Conservation (phyloP, 2,888 invertebrate species). For the Vesta saturnalis region DNA sequence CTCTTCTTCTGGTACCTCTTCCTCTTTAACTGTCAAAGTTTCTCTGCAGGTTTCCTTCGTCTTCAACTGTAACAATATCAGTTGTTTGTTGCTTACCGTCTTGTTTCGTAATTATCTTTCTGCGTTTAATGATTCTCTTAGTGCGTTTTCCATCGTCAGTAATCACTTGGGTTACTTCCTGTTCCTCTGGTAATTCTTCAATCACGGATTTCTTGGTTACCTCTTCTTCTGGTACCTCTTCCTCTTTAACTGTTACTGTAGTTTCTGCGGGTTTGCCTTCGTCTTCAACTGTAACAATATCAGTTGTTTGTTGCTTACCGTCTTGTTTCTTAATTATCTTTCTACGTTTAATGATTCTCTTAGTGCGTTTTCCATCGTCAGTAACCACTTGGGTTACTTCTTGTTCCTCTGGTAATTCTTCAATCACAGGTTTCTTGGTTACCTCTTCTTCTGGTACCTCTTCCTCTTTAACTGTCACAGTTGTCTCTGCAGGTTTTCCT, state of each 20-base stretch:
- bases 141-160: not conserved
- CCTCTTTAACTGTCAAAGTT: constrained; percentile 46
- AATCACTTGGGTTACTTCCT: constrained; percentile 32
- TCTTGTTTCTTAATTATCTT: constrained; percentile 49
- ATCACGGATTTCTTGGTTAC: not conserved
- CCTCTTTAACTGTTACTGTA: constrained; percentile 47
- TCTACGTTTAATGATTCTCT: constrained; percentile 48
- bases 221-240: constrained; percentile 13
- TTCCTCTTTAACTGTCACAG: constrained; percentile 47
- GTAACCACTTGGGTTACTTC: constrained; percentile 43
- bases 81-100: constrained; percentile 55
- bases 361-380: constrained; percentile 43
- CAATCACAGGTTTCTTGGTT: constrained; percentile 53
- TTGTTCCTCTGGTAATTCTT: constrained; percentile 46
- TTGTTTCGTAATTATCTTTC: constrained; percentile 40
- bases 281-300: constrained; percentile 47
- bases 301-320: constrained; percentile 50
- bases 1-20: constrained; percentile 45
- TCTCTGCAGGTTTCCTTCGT: constrained; percentile 59
- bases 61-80: constrained; percentile 61
- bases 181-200: constrained; percentile 30
- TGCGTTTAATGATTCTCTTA: constrained; percentile 46
- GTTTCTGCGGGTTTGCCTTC: constrained; percentile 55
- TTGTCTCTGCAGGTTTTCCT: constrained; percentile 49
- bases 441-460: constrained; percentile 49